Evolutionary conservation across 1,140 invertebrate species (phyloP).

Genomic region (Drosophila auraria): DNA sequence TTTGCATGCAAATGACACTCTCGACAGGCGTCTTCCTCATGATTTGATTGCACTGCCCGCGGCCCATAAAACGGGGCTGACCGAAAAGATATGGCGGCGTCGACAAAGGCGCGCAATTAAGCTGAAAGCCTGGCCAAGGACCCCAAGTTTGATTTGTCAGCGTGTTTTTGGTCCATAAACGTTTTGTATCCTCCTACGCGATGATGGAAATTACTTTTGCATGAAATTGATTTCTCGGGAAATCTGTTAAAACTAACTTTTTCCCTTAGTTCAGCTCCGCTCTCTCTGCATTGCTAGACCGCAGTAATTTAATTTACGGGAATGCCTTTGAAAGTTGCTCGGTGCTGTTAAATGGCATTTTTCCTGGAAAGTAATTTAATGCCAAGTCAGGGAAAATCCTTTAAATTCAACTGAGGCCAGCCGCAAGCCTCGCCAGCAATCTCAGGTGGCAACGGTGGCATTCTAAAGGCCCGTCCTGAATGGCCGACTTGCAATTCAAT

Average conservation of each 20-base stretch:
- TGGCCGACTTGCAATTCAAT: conserved; percentile 58
- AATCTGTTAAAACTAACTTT: conserved; percentile 38
- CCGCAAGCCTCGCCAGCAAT: conserved; percentile 58
- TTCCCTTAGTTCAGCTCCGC: neutral
- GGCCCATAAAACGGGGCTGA: conserved; percentile 35
- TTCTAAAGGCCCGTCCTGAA: conserved; percentile 53
- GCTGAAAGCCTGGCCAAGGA: conserved; percentile 49
- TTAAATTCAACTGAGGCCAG: conserved; percentile 37
- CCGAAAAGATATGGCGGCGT: conserved; percentile 21
- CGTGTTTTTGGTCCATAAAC: conserved; percentile 4
- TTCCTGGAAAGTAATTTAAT: conserved; percentile 39
- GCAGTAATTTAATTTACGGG: conserved; percentile 45
- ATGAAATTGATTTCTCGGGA: conserved; percentile 45
- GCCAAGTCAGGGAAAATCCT: conserved; percentile 24
- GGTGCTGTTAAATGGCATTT: conserved; percentile 30
- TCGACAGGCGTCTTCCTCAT: conserved; percentile 42
- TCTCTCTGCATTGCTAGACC: conserved; percentile 8
- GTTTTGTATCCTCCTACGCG: neutral
- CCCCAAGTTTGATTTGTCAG: conserved; percentile 25
- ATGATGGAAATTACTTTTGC: conserved; percentile 23
- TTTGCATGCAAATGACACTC: conserved; percentile 54
- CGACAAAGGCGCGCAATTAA: conserved; percentile 46
- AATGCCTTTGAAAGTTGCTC: conserved; percentile 11
- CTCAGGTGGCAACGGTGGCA: conserved; percentile 46
- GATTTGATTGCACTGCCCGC: conserved; percentile 55